Conservation (phyloP, 1,140 invertebrate species). For the Temnothorax curvispinosus region DNA sequence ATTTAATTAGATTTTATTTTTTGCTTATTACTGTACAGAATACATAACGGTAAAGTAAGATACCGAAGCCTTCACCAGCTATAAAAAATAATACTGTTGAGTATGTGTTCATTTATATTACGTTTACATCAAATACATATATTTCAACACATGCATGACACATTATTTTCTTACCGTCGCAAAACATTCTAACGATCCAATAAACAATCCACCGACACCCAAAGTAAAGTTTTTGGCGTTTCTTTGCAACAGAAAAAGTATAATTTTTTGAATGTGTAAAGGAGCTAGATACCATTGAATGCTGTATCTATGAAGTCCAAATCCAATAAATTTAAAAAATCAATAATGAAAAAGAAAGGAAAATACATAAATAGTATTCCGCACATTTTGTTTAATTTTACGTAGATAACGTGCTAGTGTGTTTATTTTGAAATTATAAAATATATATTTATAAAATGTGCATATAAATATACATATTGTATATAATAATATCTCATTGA, state of each 20-base stretch:
- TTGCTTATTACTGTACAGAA: not conserved
- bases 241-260: not conserved
- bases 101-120: not conserved
- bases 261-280: not conserved
- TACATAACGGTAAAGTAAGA: slow-evolving; percentile 30
- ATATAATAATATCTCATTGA: not conserved
- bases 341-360: no score
- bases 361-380: not conserved
- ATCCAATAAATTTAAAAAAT: no score
- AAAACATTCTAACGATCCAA: not conserved
- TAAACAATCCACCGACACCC: not conserved
- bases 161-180: not conserved
- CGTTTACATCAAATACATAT: not conserved
- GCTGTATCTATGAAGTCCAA: not conserved
- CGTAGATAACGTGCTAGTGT: no score
- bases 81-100: not conserved
- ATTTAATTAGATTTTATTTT: not conserved
- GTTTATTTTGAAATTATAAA: no score
- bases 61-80: slow-evolving; percentile 4
- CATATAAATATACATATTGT: not conserved
- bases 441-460: not conserved
- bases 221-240: not conserved
- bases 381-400: no score
- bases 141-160: not conserved
- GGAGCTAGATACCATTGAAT: not conserved